phyloP scores from a whole-genome alignment of 2,888 invertebrate species.

The Mystacides longicornis region DNA sequence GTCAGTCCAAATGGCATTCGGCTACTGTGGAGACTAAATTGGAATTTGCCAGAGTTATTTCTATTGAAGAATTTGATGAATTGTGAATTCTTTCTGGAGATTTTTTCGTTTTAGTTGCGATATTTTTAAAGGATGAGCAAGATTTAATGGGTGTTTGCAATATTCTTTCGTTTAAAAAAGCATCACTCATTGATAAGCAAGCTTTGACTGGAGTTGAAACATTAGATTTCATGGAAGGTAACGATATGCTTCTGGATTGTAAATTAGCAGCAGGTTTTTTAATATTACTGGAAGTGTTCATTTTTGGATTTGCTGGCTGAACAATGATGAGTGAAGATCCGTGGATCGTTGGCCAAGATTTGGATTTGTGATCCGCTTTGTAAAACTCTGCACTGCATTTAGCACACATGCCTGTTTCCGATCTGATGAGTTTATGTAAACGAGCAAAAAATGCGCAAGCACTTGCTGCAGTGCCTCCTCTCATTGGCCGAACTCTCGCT shows the following conservation, averaged over 20 bases:
- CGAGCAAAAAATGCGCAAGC: conserved; percentile 19
- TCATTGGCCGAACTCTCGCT: conserved; percentile 12
- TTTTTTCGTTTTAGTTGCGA: background rate
- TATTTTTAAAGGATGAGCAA: background rate
- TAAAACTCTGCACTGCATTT: conserved; percentile 10
- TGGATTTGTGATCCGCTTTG: background rate
- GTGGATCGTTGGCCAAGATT: conserved; percentile 2
- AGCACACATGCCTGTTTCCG: conserved; percentile 13
- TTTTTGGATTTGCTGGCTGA: conserved; percentile 6
- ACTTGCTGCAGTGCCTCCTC: conserved; percentile 20
- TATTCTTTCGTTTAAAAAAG: background rate
- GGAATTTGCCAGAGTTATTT: conserved; percentile 5
- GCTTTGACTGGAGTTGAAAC: conserved; percentile 4
- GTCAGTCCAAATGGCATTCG: conserved; percentile 14
- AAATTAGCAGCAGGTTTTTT: background rate
- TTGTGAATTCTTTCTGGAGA: background rate
- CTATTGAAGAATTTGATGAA: conserved; percentile 11
- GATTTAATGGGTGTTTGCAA: conserved; percentile 6
- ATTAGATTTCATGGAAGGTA: conserved; percentile 8
- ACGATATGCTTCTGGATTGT: conserved; percentile 6
- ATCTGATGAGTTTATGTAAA: conserved; percentile 7
- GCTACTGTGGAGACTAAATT: conserved; percentile 11
- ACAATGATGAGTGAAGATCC: conserved; percentile 11
- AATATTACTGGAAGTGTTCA: background rate
- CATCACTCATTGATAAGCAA: conserved; percentile 9